phyloP scores from a whole-genome alignment of 1,140 invertebrate species.

The Trachelipus rathkii region DNA sequence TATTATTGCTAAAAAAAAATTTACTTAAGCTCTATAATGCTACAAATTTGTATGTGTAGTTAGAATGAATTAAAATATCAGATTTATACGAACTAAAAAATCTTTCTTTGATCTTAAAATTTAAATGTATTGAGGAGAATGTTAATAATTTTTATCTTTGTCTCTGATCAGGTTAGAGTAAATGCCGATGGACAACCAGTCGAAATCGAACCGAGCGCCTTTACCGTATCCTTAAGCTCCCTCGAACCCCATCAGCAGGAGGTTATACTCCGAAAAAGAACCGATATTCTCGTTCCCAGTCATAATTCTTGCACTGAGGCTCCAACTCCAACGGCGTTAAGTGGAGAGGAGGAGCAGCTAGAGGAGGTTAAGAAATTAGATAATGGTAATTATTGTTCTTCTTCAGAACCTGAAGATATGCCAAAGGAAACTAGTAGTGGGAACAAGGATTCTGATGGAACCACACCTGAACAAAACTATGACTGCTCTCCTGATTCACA shows the following conservation, averaged over 20 bases:
- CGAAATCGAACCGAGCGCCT: slow-evolving; percentile 41
- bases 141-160: not conserved
- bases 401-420: no score
- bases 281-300: not conserved
- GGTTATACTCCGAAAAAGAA: slow-evolving; percentile 17
- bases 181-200: slow-evolving; percentile 38
- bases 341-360: not conserved
- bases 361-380: not conserved
- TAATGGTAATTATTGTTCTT: no score
- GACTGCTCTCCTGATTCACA: no score
- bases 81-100: no score
- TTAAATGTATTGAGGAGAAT: not conserved
- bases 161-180: slow-evolving; percentile 39
- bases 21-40: no score
- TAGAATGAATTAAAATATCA: no score
- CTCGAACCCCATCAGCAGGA: slow-evolving; percentile 28
- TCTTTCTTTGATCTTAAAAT: not conserved
- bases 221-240: slow-evolving; percentile 32
- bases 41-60: no score
- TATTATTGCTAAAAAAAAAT: no score
- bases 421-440: no score
- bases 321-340: not conserved
- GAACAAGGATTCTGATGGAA: no score
- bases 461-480: no score
- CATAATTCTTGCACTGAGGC: no score